Base-by-base conservation (phyloP, 2,113 vertebrate genomes). In the Pelecanoides urinatrix region DNA sequence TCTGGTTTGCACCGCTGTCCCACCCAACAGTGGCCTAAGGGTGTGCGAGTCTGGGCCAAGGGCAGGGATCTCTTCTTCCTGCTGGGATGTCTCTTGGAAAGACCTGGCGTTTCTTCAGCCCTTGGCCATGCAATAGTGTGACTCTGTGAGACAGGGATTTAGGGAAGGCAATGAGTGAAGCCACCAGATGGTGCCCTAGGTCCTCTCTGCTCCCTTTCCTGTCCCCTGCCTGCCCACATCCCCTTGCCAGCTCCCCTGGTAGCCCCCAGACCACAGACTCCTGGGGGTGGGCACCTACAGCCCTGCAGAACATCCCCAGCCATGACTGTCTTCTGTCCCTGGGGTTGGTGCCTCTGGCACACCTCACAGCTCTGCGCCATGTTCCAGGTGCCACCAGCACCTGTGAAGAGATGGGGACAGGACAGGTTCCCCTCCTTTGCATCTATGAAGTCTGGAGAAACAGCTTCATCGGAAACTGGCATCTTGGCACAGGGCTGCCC, bases 121-220 rank as follows among this genome's bases (percentile, higher is more conserved):
- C n/a, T 66, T 85, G 84, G 45, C 68, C 50, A n/a, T 36, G 52
- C 75, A 42, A 11, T 68, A 11, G 32, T 19, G 62, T 83, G 90
- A 94, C 88, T 91, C 47, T 26, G 22, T 32, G 86, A 75, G 85
- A 86, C 83, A 50, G 59, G 77, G 83, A 91, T 96, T 92, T 94
- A 92, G 92, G 92, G 77, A 95, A 92, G 88, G 66, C 82, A 61
- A 68, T 91, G 86, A 92, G 17, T 78, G 88, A 95, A 97, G 92
- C 97, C 97, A 97, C 95, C 97, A 97, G 97, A 97, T 97, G 97
- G 97, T 97, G 97, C 97, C 96, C 96, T 97, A 97, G 96, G 86
- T 90, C 94, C 97, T 97, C 61, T 74, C 72, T 94, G 86, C 79
- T 86, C 82, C 91, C 66, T 78, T 61, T 88, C 25, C 16, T 91